These are phyloP conservation scores for Trypoxylus dichotomus DNA, from an alignment of 1,140 invertebrate species.

Conservation along the genomic window DNA sequence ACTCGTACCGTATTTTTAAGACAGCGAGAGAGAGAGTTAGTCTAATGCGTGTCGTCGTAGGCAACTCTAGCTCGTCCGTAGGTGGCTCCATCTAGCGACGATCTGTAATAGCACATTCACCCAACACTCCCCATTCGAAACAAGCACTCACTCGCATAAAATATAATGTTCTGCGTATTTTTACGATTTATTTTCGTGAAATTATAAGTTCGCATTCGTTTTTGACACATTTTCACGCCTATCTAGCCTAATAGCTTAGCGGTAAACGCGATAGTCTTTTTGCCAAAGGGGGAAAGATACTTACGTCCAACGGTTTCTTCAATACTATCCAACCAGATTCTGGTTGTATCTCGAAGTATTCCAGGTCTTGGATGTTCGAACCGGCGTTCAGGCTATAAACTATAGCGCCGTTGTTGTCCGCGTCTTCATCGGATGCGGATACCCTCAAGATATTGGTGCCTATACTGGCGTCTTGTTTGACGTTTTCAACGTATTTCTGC, in stretches of 20 bases:
- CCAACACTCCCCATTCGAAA: not conserved
- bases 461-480: slow-evolving; percentile 94
- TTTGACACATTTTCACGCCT: not conserved
- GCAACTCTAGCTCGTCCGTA: not conserved
- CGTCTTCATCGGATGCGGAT: slow-evolving; percentile 93
- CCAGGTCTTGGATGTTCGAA: slow-evolving; percentile 80
- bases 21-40: no score
- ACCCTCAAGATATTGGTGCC: slow-evolving; percentile 92
- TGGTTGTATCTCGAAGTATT: slow-evolving; percentile 94
- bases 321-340: slow-evolving; percentile 95
- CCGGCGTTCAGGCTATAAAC: slow-evolving; percentile 87
- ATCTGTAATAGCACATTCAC: not conserved
- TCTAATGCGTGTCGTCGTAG: not conserved
- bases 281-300: slow-evolving; percentile 57
- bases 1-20: slow-evolving; percentile 46
- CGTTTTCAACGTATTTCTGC: slow-evolving; percentile 95
- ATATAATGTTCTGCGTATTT: not conserved
- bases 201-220: slow-evolving; percentile 16
- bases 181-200: not conserved
- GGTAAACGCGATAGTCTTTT: slow-evolving; percentile 27
- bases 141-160: not conserved
- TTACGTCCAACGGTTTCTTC: slow-evolving; percentile 93
- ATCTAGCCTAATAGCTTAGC: slow-evolving; percentile 13
- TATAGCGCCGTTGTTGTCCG: slow-evolving; percentile 93
- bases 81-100: not conserved